Evolutionary conservation across 2,888 invertebrate species (phyloP).

Genomic region (Platerodrilus igneus): DNA sequence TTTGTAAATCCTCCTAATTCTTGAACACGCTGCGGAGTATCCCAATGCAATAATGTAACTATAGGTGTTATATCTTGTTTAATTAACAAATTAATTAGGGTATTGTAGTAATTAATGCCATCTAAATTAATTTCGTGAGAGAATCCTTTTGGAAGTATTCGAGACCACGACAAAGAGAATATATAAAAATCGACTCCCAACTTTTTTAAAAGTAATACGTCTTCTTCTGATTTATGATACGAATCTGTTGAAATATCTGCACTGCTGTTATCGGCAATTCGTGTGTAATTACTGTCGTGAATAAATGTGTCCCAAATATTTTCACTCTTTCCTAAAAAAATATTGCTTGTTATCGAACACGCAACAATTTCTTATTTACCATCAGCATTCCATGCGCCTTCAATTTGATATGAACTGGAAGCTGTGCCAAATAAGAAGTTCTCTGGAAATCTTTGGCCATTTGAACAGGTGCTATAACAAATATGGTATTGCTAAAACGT

Average conservation of each 20-base stretch:
- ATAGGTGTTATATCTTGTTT: conserved; percentile 52
- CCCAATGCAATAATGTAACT: conserved; percentile 54
- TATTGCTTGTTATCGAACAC: too few relatives aligned
- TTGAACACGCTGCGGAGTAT: conserved; percentile 51
- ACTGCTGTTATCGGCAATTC: conserved; percentile 52
- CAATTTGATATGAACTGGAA: conserved; percentile 51
- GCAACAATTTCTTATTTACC: too few relatives aligned
- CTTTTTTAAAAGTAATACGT: conserved; percentile 53
- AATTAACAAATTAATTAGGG: conserved; percentile 53
- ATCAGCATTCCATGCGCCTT: conserved; percentile 52
- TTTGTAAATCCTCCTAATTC: conserved; percentile 49
- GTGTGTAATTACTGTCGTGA: conserved; percentile 50
- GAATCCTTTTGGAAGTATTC: conserved; percentile 58
- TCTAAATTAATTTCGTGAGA: conserved; percentile 53
- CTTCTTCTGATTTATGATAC: conserved; percentile 58
- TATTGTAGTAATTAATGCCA: conserved; percentile 61
- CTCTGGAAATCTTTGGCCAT: conserved; percentile 21
- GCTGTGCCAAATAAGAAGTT: conserved; percentile 37
- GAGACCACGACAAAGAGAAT: conserved; percentile 63
- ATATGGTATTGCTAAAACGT: too few relatives aligned
- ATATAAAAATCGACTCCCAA: conserved; percentile 57
- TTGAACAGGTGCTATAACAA: too few relatives aligned
- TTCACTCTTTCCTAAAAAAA: conserved; percentile 53
- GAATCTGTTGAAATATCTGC: conserved; percentile 64
- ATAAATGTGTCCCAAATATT: conserved; percentile 67